phyloP scores from a whole-genome alignment of 2,888 invertebrate genomes.

The Acanthococcus lagerstroemiae region DNA sequence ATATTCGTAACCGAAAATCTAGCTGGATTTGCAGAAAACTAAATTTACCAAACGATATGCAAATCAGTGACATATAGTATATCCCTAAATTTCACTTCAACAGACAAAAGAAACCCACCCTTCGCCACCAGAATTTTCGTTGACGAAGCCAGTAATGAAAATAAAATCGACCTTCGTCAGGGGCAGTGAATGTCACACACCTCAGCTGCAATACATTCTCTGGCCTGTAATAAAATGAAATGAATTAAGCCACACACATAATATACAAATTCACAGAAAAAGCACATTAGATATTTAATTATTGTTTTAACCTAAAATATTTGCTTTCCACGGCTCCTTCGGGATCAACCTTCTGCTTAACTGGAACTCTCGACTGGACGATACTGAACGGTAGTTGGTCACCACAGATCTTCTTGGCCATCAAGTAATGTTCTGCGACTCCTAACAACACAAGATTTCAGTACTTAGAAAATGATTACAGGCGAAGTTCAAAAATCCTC shows the following conservation, averaged over 20 bases:
- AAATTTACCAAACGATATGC: slow-evolving; percentile 2
- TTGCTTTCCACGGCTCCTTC: slow-evolving; percentile 1
- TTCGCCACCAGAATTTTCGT: slow-evolving; percentile 77
- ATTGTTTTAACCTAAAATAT: slow-evolving; percentile 31
- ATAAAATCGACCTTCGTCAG: slow-evolving; percentile 45
- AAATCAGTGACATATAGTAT: slow-evolving; percentile 7
- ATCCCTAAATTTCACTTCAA: not conserved
- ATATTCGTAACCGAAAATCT: slow-evolving; percentile 55
- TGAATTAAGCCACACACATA: too few relatives aligned
- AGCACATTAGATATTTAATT: too few relatives aligned
- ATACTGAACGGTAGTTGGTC: slow-evolving; percentile 45
- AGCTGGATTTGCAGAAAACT: slow-evolving; percentile 62
- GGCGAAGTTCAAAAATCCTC: too few relatives aligned
- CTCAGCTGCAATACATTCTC: slow-evolving; percentile 34
- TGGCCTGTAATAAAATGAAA: slow-evolving; percentile 32
- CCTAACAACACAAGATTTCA: slow-evolving; percentile 34
- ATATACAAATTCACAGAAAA: too few relatives aligned
- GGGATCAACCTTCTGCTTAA: slow-evolving; percentile 2
- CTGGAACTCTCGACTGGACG: slow-evolving; percentile 39
- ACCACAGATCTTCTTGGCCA: slow-evolving; percentile 40
- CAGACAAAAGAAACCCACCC: slow-evolving; percentile 42
- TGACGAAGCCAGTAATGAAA: slow-evolving; percentile 67
- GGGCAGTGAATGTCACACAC: slow-evolving; percentile 36
- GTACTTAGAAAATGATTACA: too few relatives aligned
- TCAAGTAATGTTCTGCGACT: slow-evolving; percentile 33